Conservation (phyloP, 2,113 vertebrate genomes). For the Meriones unguiculatus region DNA sequence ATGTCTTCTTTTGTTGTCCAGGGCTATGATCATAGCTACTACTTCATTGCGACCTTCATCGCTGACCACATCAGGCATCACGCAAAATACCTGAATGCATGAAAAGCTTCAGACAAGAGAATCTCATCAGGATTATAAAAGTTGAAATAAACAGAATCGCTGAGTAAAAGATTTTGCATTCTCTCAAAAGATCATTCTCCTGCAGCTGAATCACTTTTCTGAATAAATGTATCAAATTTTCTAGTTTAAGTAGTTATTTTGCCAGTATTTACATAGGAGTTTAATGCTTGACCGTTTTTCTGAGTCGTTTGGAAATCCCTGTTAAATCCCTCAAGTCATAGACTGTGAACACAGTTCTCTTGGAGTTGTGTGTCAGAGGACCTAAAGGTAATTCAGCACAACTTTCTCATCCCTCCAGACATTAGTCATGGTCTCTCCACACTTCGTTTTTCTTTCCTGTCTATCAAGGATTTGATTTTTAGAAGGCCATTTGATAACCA, state of each 20-base stretch:
- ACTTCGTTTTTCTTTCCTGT: not conserved
- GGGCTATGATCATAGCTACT: conserved; percentile 99
- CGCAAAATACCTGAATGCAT: conserved; percentile 95
- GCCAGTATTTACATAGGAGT: not conserved
- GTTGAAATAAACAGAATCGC: conserved; percentile 21
- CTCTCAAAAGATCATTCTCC: conserved; percentile 26
- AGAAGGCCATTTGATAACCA: not conserved
- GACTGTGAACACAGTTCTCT: not conserved
- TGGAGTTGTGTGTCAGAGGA: not conserved
- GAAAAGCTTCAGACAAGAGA: conserved; percentile 56
- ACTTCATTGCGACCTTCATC: conserved; percentile 96
- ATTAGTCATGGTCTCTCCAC: not conserved
- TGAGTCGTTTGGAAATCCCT: conserved; percentile 6
- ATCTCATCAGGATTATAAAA: not conserved
- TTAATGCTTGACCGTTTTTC: not conserved
- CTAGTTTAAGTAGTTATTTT: conserved; percentile 38
- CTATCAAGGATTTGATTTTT: conserved; percentile 6
- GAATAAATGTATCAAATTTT: conserved; percentile 73
- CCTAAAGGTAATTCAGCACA: not conserved
- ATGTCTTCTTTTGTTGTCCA: conserved; percentile 78
- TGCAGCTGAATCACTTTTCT: conserved; percentile 34
- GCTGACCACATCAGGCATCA: conserved; percentile 97
- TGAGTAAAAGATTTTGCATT: conserved; percentile 33
- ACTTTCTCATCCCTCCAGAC: not conserved
- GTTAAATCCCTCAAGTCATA: not conserved